These are phyloP conservation scores for Pygmarrhopalites habei DNA, from an alignment of 1,140 invertebrate species.

Conservation along the genomic window DNA sequence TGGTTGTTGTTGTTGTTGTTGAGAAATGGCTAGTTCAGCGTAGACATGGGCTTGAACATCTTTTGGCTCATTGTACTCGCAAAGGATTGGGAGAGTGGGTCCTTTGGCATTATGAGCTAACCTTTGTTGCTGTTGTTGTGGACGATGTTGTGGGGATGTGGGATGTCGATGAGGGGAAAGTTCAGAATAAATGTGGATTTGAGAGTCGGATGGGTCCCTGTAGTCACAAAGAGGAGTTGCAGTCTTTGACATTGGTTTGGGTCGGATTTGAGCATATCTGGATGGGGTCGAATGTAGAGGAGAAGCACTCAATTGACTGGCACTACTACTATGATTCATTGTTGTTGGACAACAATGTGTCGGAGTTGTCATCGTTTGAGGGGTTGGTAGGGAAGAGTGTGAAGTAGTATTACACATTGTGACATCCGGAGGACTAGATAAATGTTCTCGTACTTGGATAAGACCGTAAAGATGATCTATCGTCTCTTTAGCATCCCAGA, in stretches of 20 bases:
- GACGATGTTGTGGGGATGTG: constrained; percentile 15
- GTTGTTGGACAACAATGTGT: constrained; percentile 16
- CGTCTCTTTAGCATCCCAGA: constrained; percentile 64
- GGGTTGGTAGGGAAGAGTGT: constrained; percentile 47
- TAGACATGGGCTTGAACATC: constrained; percentile 59
- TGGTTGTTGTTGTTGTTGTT: background rate
- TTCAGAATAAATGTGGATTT: constrained; percentile 49
- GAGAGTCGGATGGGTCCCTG: constrained; percentile 48
- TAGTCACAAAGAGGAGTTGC: constrained; percentile 47
- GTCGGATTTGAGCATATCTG: constrained; percentile 33
- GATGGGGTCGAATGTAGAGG: too few relatives aligned
- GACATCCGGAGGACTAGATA: constrained; percentile 34
- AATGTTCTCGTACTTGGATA: constrained; percentile 57
- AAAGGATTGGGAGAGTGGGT: constrained; percentile 47
- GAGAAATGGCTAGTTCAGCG: constrained; percentile 48
- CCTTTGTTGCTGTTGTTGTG: constrained; percentile 44
- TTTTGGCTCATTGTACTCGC: constrained; percentile 64
- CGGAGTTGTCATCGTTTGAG: constrained; percentile 42
- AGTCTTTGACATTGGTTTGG: constrained; percentile 35
- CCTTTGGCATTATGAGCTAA: constrained; percentile 28
- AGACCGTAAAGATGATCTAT: constrained; percentile 70
- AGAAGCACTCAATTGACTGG: background rate
- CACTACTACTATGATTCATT: constrained; percentile 39
- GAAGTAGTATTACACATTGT: constrained; percentile 24
- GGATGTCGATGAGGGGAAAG: constrained; percentile 40